Conservation (phyloP, 2,797 vertebrate species). For the Lemur catta region DNA sequence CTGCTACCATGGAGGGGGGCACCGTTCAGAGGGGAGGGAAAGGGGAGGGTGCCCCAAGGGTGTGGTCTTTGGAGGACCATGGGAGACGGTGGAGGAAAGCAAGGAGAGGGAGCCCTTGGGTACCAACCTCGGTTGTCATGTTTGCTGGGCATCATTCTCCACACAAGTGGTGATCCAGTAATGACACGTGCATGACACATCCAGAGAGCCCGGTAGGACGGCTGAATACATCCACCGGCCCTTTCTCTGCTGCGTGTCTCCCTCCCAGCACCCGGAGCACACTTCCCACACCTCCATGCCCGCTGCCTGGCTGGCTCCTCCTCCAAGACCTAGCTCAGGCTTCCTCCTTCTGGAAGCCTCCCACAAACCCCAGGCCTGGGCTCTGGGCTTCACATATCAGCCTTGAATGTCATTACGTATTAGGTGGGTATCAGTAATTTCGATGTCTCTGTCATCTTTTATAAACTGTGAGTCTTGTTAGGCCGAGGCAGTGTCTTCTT, state of each 20-base stretch:
- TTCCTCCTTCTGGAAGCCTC: neutral
- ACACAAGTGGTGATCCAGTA: neutral
- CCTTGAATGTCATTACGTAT: neutral
- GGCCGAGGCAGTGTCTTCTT: neutral
- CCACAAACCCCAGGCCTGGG: neutral
- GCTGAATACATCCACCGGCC: neutral
- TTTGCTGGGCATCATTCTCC: neutral
- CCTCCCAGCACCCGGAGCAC: neutral
- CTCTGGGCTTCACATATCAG: neutral
- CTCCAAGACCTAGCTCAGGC: neutral
- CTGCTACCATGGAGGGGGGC: neutral
- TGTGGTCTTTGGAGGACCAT: neutral
- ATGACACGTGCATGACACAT: neutral
- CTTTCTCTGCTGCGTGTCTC: neutral
- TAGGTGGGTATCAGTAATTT: neutral
- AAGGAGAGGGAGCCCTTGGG: neutral
- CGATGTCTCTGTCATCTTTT: neutral
- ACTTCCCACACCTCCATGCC: neutral
- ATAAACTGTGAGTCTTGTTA: neutral
- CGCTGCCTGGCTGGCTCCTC: neutral
- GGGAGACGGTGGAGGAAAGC: neutral
- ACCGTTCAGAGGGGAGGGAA: fast-evolving
- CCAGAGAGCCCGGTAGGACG: neutral
- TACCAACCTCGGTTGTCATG: neutral
- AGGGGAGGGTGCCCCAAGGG: fast-evolving